Conservation (phyloP, 2,113 vertebrate species). For the Azemiops feae region DNA sequence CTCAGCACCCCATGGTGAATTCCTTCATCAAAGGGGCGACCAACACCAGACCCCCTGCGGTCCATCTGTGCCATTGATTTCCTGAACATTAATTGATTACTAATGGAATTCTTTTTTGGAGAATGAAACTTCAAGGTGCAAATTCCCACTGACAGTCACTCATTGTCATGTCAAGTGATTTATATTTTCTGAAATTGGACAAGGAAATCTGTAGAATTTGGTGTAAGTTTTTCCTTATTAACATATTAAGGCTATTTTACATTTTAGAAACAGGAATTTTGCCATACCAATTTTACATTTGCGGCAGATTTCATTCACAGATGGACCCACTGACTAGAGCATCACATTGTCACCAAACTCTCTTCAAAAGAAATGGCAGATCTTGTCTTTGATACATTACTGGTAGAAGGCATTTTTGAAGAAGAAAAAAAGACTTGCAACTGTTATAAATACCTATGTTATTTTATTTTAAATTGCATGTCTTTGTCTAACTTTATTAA, state of each 20-base stretch:
- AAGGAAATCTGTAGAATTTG: not conserved
- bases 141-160: not conserved
- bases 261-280: not conserved
- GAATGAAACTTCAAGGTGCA: not conserved
- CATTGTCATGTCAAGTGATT: constrained; percentile 2
- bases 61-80: not conserved
- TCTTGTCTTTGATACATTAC: not conserved
- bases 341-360: not conserved
- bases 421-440: not conserved
- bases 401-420: not conserved
- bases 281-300: not conserved
- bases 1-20: too few relatives aligned
- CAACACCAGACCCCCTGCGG: too few relatives aligned
- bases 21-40: too few relatives aligned
- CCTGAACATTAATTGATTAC: not conserved
- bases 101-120: constrained; percentile 11
- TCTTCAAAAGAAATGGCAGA: not conserved
- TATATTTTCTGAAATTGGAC: not conserved
- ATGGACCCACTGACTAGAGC: not conserved
- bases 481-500: not conserved
- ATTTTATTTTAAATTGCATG: not conserved
- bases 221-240: not conserved
- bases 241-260: not conserved
- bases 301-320: not conserved
- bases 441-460: not conserved